Evolutionary conservation across 2,797 vertebrate genomes (phyloP).

Genomic region (Myotis findleyi): DNA sequence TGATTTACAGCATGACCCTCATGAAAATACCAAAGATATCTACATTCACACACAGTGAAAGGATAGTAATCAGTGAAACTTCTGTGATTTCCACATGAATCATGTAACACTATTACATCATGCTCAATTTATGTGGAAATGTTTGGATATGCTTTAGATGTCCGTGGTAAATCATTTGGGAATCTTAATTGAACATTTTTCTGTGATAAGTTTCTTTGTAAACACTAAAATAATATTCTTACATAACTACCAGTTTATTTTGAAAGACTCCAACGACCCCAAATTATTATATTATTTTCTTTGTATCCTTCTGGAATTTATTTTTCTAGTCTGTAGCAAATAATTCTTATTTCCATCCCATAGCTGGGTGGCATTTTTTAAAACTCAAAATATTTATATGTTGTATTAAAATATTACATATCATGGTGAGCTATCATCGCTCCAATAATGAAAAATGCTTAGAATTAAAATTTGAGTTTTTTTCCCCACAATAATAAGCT

Average conservation of each 20-base stretch:
- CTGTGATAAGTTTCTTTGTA: slow-evolving; percentile 77
- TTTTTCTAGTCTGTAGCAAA: slow-evolving; percentile 45
- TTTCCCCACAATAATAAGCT: slow-evolving; percentile 14
- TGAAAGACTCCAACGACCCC: slow-evolving; percentile 68
- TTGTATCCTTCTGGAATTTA: slow-evolving; percentile 47
- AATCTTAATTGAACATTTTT: slow-evolving; percentile 81
- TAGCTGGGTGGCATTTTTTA: background rate
- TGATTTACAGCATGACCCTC: slow-evolving; percentile 78
- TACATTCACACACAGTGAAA: slow-evolving; percentile 81
- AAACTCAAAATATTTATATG: slow-evolving; percentile 43
- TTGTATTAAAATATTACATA: slow-evolving; percentile 36
- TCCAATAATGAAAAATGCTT: slow-evolving; percentile 46
- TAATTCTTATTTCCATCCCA: slow-evolving; percentile 1
- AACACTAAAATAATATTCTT: slow-evolving; percentile 83
- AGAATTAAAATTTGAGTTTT: slow-evolving; percentile 4
- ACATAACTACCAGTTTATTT: slow-evolving; percentile 80
- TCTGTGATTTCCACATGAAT: slow-evolving; percentile 84
- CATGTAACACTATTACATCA: slow-evolving; percentile 81
- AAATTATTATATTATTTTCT: slow-evolving; percentile 70
- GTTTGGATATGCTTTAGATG: slow-evolving; percentile 82
- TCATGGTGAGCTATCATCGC: background rate
- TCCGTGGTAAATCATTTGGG: slow-evolving; percentile 81
- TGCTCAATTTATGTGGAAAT: slow-evolving; percentile 84
- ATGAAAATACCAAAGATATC: slow-evolving; percentile 75
- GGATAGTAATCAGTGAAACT: slow-evolving; percentile 79